These are phyloP conservation scores for Chondrilla cf. caribensis DNA, from an alignment of 37 sponge, comb jelly and placozoan genomes.

Conservation along the genomic window DNA sequence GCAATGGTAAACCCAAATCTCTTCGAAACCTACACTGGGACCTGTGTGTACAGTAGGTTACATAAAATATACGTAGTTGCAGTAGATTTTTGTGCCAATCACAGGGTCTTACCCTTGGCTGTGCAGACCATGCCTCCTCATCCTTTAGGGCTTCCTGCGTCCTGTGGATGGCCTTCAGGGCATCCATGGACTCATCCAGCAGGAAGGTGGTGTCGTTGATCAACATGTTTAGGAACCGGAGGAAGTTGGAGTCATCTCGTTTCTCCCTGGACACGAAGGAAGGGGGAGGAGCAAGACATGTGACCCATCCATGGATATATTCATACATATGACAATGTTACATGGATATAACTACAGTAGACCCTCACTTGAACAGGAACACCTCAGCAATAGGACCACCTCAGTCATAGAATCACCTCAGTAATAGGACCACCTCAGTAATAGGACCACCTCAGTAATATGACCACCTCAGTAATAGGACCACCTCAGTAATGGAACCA, in stretches of 20 bases:
- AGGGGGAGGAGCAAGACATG: neutral
- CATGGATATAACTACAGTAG: neutral
- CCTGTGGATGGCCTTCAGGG: slow-evolving; percentile 87
- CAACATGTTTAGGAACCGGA: slow-evolving; percentile 91
- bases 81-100: too few species aligned
- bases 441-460: too few species aligned
- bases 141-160: slow-evolving; percentile 87
- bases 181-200: slow-evolving; percentile 90
- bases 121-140: slow-evolving; percentile 55
- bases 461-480: too few species aligned
- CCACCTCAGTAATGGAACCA: too few species aligned
- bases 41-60: too few species aligned
- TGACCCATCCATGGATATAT: neutral
- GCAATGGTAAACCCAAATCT: too few species aligned
- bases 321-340: neutral
- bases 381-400: too few species aligned
- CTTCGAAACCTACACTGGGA: too few species aligned
- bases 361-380: neutral
- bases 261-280: slow-evolving; percentile 26
- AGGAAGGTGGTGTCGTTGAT: slow-evolving; percentile 97
- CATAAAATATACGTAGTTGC: too few species aligned
- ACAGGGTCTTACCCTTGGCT: slow-evolving; percentile 69
- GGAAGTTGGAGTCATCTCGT: slow-evolving; percentile 57
- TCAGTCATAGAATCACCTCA: too few species aligned
- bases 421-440: too few species aligned